These are phyloP conservation scores for Teinopalpus imperialis DNA, from an alignment of 2,888 invertebrate genomes.

Conservation along the genomic window DNA sequence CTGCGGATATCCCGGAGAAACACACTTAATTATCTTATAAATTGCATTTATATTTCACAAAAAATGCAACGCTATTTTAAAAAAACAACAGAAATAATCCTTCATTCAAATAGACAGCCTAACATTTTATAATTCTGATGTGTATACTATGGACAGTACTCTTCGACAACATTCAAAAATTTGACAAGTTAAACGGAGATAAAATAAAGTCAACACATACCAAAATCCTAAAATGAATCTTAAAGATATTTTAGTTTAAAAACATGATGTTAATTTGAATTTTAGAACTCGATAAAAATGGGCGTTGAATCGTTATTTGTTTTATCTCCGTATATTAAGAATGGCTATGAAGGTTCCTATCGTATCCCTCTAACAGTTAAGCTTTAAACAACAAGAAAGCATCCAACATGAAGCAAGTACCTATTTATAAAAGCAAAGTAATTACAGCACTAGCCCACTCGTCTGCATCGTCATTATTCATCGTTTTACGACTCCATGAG, in stretches of 20 bases:
- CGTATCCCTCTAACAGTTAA: slow-evolving; percentile 68
- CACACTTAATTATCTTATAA: no score
- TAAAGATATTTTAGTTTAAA: background rate
- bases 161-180: no score
- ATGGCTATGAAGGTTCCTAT: slow-evolving; percentile 56
- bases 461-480: slow-evolving; percentile 79
- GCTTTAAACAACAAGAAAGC: slow-evolving; percentile 75
- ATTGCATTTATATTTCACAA: no score
- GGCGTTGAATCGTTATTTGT: slow-evolving; percentile 56
- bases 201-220: no score
- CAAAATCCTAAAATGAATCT: no score
- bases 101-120: no score
- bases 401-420: slow-evolving; percentile 41
- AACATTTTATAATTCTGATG: no score
- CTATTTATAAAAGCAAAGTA: slow-evolving; percentile 73
- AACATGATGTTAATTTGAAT: slow-evolving; percentile 1
- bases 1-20: no score
- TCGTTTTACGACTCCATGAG: slow-evolving; percentile 80
- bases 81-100: no score
- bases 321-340: slow-evolving; percentile 55
- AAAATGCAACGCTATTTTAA: no score
- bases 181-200: no score
- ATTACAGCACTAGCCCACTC: slow-evolving; percentile 79
- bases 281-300: slow-evolving; percentile 42
- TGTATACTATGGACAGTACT: no score